Percentiles rank a stretch among this genome's conserved stretches.
Evolutionary conservation across 92 coral and sea anemone genomes (phyloP).

Genomic region (Scolanthus callimorphus): DNA sequence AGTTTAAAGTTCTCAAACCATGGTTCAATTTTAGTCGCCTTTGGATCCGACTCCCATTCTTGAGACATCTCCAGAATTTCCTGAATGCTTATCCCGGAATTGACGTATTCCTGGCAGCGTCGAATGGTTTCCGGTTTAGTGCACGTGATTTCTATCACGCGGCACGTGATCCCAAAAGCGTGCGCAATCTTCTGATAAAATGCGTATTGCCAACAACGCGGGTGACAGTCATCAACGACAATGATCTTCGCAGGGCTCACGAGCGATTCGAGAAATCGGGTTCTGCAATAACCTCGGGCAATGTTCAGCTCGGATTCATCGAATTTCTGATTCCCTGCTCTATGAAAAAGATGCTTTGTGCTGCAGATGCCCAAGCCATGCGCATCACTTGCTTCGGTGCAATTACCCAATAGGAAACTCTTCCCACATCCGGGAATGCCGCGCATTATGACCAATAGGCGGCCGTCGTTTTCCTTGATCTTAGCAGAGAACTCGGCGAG

Average conservation of each 20-base stretch:
- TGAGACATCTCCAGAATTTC: constrained; percentile 35
- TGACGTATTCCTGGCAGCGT: constrained; percentile 33
- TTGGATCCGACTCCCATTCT: constrained; percentile 62
- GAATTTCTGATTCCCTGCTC: constrained; percentile 35
- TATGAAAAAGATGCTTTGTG: constrained; percentile 69
- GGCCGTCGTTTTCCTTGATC: constrained; percentile 1
- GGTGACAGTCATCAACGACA: constrained; percentile 64
- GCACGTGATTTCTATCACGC: constrained; percentile 56
- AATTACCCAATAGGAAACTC: constrained; percentile 57
- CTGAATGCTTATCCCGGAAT: constrained; percentile 27
- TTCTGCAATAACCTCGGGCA: constrained; percentile 74
- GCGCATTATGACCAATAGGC: constrained; percentile 56
- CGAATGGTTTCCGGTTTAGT: constrained; percentile 35
- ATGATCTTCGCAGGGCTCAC: constrained; percentile 32
- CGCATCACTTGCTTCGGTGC: constrained; percentile 25
- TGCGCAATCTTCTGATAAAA: constrained; percentile 48
- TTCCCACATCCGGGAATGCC: constrained; percentile 87
- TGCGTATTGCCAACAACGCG: constrained; percentile 63
- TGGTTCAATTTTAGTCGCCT: constrained; percentile 45
- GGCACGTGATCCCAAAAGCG: constrained; percentile 51
- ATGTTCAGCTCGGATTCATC: constrained; percentile 66
- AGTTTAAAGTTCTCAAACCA: constrained; percentile 52
- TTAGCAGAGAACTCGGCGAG: not conserved
- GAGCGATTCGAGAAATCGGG: constrained; percentile 58
- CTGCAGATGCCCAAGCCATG: constrained; percentile 40